phyloP scores from a whole-genome alignment of 2,888 invertebrate genomes.

The Philonicus albiceps region DNA sequence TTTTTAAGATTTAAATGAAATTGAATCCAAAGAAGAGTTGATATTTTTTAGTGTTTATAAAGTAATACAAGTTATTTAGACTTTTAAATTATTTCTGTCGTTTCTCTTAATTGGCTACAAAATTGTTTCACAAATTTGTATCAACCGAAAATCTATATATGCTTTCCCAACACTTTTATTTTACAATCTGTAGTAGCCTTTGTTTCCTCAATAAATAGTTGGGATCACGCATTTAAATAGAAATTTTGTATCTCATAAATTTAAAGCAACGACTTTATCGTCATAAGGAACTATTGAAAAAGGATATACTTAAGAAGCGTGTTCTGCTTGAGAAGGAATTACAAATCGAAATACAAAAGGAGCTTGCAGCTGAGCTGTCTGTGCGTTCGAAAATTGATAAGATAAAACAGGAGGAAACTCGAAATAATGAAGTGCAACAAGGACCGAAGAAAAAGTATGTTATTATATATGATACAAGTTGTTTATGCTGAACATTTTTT shows the following conservation, averaged over 20 bases:
- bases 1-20: too few relatives aligned
- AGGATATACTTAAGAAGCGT: conserved; percentile 90
- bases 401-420: conserved; percentile 44
- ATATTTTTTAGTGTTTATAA: too few relatives aligned
- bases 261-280: conserved; percentile 81
- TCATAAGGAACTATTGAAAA: conserved; percentile 91
- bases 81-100: neutral
- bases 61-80: neutral
- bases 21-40: too few relatives aligned
- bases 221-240: conserved; percentile 48
- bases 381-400: conserved; percentile 73
- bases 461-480: neutral
- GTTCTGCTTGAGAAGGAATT: conserved; percentile 88
- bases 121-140: neutral
- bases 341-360: conserved; percentile 87
- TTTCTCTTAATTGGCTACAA: neutral
- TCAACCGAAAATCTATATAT: conserved; percentile 36
- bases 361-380: conserved; percentile 77
- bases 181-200: conserved; percentile 22
- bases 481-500: neutral
- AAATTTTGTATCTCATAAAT: conserved; percentile 52
- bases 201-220: conserved; percentile 34
- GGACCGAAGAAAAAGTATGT: conserved; percentile 44
- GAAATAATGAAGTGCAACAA: conserved; percentile 23
- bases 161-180: conserved; percentile 42